A percentile compares a stretch with the other conserved stretches of the same genome.
These are phyloP conservation scores for Eonycteris spelaea DNA, from an alignment of 2,113 vertebrate genomes.

Conservation along the genomic window DNA sequence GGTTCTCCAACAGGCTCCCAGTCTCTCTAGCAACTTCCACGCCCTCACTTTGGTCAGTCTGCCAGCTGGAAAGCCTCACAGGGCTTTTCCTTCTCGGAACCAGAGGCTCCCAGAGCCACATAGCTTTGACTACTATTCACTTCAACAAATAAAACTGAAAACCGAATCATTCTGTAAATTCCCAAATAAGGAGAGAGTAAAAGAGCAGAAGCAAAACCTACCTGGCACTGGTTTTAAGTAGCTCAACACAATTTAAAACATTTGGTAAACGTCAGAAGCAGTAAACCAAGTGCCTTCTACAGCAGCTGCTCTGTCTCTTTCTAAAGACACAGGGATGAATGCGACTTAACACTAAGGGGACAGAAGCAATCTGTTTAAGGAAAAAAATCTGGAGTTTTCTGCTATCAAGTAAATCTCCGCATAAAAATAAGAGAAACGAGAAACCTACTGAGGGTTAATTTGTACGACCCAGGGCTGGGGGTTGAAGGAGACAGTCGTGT, in stretches of 20 bases:
- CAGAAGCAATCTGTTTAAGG: background rate
- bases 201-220: fast-evolving
- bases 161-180: background rate
- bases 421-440: background rate
- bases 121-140: background rate
- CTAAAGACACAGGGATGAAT: background rate
- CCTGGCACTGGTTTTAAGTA: fast-evolving
- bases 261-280: fast-evolving
- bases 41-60: fast-evolving
- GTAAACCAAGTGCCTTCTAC: background rate
- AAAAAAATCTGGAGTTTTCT: background rate
- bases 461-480: fast-evolving
- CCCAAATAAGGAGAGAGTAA: background rate
- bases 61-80: background rate
- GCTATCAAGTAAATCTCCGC: background rate
- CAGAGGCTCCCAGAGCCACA: background rate
- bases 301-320: fast-evolving
- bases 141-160: background rate
- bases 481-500: fast-evolving
- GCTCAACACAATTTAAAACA: fast-evolving
- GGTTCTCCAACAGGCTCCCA: background rate
- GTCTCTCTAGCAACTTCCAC: background rate
- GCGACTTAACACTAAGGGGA: background rate
- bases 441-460: background rate
- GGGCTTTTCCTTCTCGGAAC: background rate